Evolutionary conservation across 2,888 invertebrate species (phyloP).

Genomic region (Chrysolina oricalcia): DNA sequence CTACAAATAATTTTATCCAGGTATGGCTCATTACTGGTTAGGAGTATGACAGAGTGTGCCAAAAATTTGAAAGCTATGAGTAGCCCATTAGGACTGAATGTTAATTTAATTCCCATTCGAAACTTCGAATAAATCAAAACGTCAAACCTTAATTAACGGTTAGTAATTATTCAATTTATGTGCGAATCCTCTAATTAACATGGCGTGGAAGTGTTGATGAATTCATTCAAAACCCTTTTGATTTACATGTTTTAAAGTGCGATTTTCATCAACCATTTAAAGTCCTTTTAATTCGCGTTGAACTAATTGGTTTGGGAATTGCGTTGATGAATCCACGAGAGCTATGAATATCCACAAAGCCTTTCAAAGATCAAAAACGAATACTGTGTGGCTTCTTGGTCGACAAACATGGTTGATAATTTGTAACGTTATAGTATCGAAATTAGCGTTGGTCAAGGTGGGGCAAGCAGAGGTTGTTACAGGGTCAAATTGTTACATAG

Average conservation of each 20-base stretch:
- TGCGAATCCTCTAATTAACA: constrained; percentile 55
- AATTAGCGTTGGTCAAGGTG: not conserved
- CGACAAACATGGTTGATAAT: not conserved
- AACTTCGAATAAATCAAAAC: constrained; percentile 48
- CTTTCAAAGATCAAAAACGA: not conserved
- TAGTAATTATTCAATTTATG: constrained; percentile 55
- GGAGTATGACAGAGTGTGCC: not conserved
- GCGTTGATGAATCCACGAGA: constrained; percentile 17
- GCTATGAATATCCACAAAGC: not conserved
- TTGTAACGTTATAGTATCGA: not conserved
- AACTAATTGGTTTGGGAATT: constrained; percentile 42
- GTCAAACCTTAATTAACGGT: constrained; percentile 52
- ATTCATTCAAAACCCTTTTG: constrained; percentile 51
- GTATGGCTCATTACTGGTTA: not conserved
- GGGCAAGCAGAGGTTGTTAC: too few relatives aligned
- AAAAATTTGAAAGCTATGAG: constrained; percentile 9
- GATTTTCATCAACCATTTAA: constrained; percentile 47
- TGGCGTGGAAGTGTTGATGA: constrained; percentile 52
- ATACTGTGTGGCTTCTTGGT: constrained; percentile 7
- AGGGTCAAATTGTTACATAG: too few relatives aligned
- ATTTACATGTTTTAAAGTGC: constrained; percentile 52
- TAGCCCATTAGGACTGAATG: constrained; percentile 20
- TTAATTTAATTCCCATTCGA: constrained; percentile 36
- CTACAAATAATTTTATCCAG: not conserved
- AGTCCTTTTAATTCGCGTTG: constrained; percentile 36